These are phyloP conservation scores for Cyphomyrmex costatus DNA, from an alignment of 1,140 invertebrate genomes.

Conservation along the genomic window DNA sequence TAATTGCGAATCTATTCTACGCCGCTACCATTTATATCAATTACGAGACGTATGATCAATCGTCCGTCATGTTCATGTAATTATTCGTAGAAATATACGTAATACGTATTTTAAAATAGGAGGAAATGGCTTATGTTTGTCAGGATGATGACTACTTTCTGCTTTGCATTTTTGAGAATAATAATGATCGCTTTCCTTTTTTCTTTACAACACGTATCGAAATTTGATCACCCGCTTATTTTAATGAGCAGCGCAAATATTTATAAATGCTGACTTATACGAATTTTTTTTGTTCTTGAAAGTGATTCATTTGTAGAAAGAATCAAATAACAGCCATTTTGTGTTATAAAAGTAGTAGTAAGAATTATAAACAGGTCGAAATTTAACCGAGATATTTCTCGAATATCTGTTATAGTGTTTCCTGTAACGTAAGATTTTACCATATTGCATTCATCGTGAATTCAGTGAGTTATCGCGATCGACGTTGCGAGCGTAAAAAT, in stretches of 20 bases:
- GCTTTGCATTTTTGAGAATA: background rate
- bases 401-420: background rate
- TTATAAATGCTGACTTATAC: background rate
- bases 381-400: slow-evolving; percentile 5
- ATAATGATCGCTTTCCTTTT: background rate
- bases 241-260: background rate
- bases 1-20: slow-evolving; percentile 12
- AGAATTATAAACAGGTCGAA: slow-evolving; percentile 21
- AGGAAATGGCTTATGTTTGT: slow-evolving; percentile 15
- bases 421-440: background rate
- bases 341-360: background rate
- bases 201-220: background rate
- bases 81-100: slow-evolving; percentile 23
- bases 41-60: slow-evolving; percentile 41
- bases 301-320: slow-evolving; percentile 10
- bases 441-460: slow-evolving; percentile 1
- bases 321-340: background rate
- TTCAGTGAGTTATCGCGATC: slow-evolving; percentile 15
- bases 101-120: background rate
- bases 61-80: slow-evolving; percentile 26
- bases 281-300: background rate
- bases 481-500: slow-evolving; percentile 53
- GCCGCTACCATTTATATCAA: slow-evolving; percentile 46
- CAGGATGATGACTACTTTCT: background rate
- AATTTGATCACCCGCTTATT: background rate